phyloP scores from a whole-genome alignment of 2,797 vertebrate genomes.

The Aeoliscus strigatus region DNA sequence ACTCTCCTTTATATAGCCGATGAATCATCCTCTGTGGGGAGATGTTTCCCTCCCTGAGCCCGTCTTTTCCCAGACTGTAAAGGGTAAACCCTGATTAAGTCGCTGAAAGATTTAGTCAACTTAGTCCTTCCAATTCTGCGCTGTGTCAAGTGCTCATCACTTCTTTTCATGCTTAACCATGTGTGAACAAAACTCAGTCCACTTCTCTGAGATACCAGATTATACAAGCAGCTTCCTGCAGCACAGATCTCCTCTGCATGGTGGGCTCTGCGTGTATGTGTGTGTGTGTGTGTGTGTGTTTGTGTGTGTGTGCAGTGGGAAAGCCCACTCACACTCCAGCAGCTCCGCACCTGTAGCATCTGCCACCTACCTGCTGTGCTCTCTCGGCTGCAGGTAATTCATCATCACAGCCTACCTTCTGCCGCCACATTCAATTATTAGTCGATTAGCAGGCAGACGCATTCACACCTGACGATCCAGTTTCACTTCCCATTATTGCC shows the following conservation, averaged over 20 bases:
- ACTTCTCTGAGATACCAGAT: slow-evolving; percentile 33
- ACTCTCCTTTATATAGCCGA: too few species aligned
- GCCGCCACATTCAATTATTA: slow-evolving; percentile 67
- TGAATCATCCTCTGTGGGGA: too few species aligned
- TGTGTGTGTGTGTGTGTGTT: slow-evolving; percentile 20
- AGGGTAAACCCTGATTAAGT: too few species aligned
- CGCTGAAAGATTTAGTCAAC: slow-evolving; percentile 15
- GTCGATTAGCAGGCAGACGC: slow-evolving; percentile 53
- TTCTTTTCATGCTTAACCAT: too few species aligned
- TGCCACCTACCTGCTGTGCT: slow-evolving; percentile 52
- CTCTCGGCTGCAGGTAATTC: slow-evolving; percentile 53
- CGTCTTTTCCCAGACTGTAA: too few species aligned
- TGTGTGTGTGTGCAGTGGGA: neutral
- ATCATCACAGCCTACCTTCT: slow-evolving; percentile 52
- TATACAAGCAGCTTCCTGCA: slow-evolving; percentile 29
- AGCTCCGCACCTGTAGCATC: slow-evolving; percentile 61
- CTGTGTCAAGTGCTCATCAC: slow-evolving; percentile 16
- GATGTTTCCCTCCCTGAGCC: too few species aligned
- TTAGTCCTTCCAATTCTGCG: slow-evolving; percentile 13
- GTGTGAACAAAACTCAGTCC: slow-evolving; percentile 6
- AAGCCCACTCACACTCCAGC: slow-evolving; percentile 8
- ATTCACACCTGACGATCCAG: slow-evolving; percentile 31
- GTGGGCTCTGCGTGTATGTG: slow-evolving; percentile 21
- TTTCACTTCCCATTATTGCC: slow-evolving; percentile 33
- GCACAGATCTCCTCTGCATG: slow-evolving; percentile 19